Evolutionary conservation across 2,888 invertebrate genomes (phyloP), one percentile per base, ranked within the genome.

Genomic region (Agonopterix arenella): DNA sequence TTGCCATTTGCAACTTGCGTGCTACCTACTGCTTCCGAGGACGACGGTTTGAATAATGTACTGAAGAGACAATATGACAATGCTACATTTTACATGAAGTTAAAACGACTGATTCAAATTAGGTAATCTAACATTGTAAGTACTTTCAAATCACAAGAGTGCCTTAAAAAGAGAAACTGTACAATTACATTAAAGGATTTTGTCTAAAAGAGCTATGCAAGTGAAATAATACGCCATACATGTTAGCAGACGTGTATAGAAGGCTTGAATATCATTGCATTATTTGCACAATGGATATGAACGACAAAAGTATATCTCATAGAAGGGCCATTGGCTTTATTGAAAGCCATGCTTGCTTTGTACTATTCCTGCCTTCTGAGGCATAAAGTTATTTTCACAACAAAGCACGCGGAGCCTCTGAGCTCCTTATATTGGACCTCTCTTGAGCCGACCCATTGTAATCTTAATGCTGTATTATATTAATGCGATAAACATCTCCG

Each of bases 391-490:
- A 88, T 89, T 83, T 83, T 82, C 85, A 81, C 86, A 86, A 88
- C 88, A 89, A 88, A 84, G 86, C 82, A 74, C 64, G 68, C 73
- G 70, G 72, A 68, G 74, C 66, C 76, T 79, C 76, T 74, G 79
- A 85, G 84, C 84, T 79, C 75, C 84, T 83, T 84, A 86, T 83
- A 85, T 86, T 88, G 86, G 83, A 76, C 83, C 82, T 83, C 80
- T 84, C 81, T 81, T 77, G 81, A 86, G 80, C 84, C 84, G 76
- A 64, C 66, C 85, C 78, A 88, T 89, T 89, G 88, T 89, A 76
- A 83, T 84, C 85, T 82, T 86, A 89, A 88, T 86, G 80, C 84
- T 69, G 78, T 84, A 86, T 86, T 85, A 88, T 85, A 88, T 86
- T 88, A 88, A 89, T 86, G 83, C 88, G 89, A 89, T 89, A 89